Base-by-base conservation (phyloP, 2,113 vertebrate species). In the Monopterus albus region DNA sequence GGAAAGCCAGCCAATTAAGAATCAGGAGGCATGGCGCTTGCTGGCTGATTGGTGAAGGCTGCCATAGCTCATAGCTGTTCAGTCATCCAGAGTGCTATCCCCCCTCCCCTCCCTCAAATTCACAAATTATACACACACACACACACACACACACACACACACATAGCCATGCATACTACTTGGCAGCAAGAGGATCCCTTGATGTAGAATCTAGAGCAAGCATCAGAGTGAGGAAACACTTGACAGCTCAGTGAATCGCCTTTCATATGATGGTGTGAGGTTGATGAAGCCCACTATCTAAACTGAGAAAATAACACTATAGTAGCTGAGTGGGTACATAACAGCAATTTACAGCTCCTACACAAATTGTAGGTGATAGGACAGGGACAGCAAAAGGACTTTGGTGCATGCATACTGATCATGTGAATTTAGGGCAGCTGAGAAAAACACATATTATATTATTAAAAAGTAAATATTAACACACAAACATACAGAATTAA, bases 1-100 rank as follows among this genome's bases (percentile, higher is more conserved):
- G 77, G 62, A 80, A 66, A 59, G 52, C 63, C 84, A 87, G 85
- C 92, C 93, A 93, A 94, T 94, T 92, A 92, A 87, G 67, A 86
- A 59, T 61, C 88, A 82, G 87, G 81, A 89, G 84, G 78, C 68
- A 78, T 7, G 81, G 55, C 50, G 65, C 82, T 62, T 65, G 74
- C 43, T 15, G 21, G 57, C 88, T 75, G 90, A 94, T 94, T 93
- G 93, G 93, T 85, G 84, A 57, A 53, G 57, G 42, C 79, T 42
- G 49, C 65, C 18, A 66, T 46, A 52, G 76, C n/a, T 79, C 78
- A 56, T 64, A 52, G 72, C 57, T 59, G 72, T 63, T 92, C 79
- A 84, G 64, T 75, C 83, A 81, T 78, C 76, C 56, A 72, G 46
- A 56, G 72, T 68, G 74, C 72, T 75, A 51, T 59, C 52, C 64